Base-by-base conservation (phyloP, 2,113 vertebrate genomes). In the Pituophis catenifer region DNA sequence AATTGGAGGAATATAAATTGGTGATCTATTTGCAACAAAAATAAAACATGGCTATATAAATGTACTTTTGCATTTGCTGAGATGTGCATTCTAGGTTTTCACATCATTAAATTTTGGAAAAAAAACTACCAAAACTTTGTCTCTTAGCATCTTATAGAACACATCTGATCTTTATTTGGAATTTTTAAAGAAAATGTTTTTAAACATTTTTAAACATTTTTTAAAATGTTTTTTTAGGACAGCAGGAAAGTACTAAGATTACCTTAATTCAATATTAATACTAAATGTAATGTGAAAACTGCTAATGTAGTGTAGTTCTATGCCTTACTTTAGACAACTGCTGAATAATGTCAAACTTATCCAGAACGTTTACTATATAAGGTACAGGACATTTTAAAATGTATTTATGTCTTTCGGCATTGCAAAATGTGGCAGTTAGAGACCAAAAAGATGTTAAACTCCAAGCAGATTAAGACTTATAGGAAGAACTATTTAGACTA, bases 81-180 rank as follows among this genome's bases (percentile, higher is more conserved):
- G 87, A 89, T 54, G 88, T 44, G 17, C 93, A 65, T 93, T 95
- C 54, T 75, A 33, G 44, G 13, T 58, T 92, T 95, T 94, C 21
- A 54, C 54, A 89, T 94, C 87, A 93, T 93, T 93, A 92, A 93
- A 53, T 94, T 93, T 53, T 58, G 70, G 91, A 94, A 91, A 65
- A 94, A 94, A 92, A 94, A 93, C 57, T 92, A 75, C 55, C 92
- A 90, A 87, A 88, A 65, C 92, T 93, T 38, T 81, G 95, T 91
- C 52, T 94, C 95, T 94, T 95, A 95, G 94, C 93, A 94, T 94
- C 93, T 94, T 54, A 62, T 11, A 93, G 88, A 90, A 94, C 88
- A 92, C 91, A 11, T 33, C 12, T 62, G 21, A 92, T 19, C 48
- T 92, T 62, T 62, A 88, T 59, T 55, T 65, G 11, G 21, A 70